phyloP scores from a whole-genome alignment of 2,113 vertebrate genomes.

The Scytalopus superciliaris region DNA sequence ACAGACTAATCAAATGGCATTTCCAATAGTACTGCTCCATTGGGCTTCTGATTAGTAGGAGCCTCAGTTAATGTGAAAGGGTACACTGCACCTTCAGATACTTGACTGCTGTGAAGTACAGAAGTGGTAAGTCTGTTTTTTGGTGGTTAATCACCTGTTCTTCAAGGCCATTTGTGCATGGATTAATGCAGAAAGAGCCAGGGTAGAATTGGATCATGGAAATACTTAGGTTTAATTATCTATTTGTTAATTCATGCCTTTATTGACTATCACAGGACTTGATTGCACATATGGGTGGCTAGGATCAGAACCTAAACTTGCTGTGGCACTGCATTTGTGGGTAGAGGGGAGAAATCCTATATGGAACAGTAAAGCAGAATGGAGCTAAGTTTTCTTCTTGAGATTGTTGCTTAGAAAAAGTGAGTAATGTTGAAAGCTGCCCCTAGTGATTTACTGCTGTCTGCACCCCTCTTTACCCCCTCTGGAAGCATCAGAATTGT shows the following conservation, averaged over 20 bases:
- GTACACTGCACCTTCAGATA: neutral
- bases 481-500: neutral
- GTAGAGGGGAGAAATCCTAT: neutral
- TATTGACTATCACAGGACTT: neutral
- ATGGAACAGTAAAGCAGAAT: neutral
- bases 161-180: neutral
- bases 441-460: neutral
- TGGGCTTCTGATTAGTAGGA: slow-evolving; percentile 12
- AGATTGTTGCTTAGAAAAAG: neutral
- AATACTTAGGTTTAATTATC: neutral
- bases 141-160: neutral
- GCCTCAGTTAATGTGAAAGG: neutral
- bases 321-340: neutral
- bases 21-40: neutral
- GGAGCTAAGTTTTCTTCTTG: neutral
- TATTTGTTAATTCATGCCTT: neutral
- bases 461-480: neutral
- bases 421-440: neutral
- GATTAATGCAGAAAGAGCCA: neutral
- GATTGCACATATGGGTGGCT: neutral
- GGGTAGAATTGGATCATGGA: neutral
- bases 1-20: slow-evolving; percentile 23
- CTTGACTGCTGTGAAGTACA: neutral
- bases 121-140: neutral
- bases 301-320: neutral